Evolutionary conservation across 2,888 invertebrate species (phyloP), one percentile per base, ranked within the genome.

Genomic region (Nomada fabriciana): DNA sequence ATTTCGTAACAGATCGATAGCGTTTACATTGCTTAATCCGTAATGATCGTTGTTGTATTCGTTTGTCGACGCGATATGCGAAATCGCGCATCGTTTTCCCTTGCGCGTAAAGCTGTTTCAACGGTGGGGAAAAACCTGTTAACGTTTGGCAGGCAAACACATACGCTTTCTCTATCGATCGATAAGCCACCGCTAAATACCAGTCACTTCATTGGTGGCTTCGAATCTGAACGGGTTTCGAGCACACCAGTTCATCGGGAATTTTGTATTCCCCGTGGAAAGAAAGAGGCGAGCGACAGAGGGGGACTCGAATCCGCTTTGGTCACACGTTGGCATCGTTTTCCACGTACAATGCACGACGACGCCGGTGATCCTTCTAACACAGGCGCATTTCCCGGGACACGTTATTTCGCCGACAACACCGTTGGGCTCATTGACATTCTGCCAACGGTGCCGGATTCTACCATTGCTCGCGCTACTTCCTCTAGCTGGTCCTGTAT

Each of bases 401-500:
- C 85, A 80, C 80, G 86, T 80, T 87, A 87, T 85, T 87, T 75
- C 87, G 82, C 53, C 74, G 76, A 82, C 80, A 80, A 80, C 87
- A 87, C 84, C 78, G 76, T 70, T 29, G 42, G 57, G 76, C 81
- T 86, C 85, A 85, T 87, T 87, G 87, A 78, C 87, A 86, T 87
- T 87, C 80, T 83, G 85, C 80, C 88, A 81, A 76, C 81, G 79
- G 72, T 68, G 67, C 72, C 83, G 76, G 73, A 84, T 86, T 75
- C 83, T 78, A 77, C 74, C 82, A 76, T 75, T 77, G 84, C 72
- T 65, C 79, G 74, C 68, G 79, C 83, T 75, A 77, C 85, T 85
- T 73, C 79, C 76, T 75, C 77, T 60, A 72, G n/a, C 75, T 36
- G 60, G 29, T 23, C 55, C 20, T 23, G 75, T 80, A 85, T 86